A percentile compares a stretch with the other conserved stretches of the same genome.
Conservation (phyloP, 2,797 vertebrate species). For the Aselliscus stoliczkanus region DNA sequence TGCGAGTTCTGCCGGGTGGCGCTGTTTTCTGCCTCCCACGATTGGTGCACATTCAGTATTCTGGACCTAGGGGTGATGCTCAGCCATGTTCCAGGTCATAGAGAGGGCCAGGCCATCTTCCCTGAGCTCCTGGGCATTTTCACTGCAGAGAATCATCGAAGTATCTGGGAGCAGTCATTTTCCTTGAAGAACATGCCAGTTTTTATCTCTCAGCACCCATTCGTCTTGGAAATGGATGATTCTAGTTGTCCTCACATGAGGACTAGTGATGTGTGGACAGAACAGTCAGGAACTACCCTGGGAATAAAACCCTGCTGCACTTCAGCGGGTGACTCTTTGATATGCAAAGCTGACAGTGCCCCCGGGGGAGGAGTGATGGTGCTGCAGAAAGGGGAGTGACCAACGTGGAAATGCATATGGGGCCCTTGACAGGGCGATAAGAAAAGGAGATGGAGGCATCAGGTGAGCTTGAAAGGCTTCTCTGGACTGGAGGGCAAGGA, state of each 20-base stretch:
- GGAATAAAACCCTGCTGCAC: background rate
- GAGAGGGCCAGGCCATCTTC: background rate
- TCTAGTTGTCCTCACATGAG: background rate
- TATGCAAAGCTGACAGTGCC: slow-evolving; percentile 22
- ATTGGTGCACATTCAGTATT: too few relatives aligned
- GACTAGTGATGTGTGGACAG: slow-evolving; percentile 36
- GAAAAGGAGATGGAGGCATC: background rate
- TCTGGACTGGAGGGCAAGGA: background rate
- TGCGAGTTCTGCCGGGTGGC: too few relatives aligned
- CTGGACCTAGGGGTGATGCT: background rate
- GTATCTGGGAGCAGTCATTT: background rate
- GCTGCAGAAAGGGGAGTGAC: background rate
- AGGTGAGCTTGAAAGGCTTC: background rate
- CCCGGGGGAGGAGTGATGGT: background rate
- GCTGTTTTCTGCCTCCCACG: too few relatives aligned
- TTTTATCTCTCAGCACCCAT: slow-evolving; percentile 12
- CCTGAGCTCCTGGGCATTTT: background rate
- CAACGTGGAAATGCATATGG: too few relatives aligned
- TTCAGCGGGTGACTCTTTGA: background rate
- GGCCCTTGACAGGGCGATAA: background rate
- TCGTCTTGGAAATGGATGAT: slow-evolving; percentile 35
- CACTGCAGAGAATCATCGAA: background rate
- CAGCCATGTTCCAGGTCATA: background rate
- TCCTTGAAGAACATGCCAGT: background rate
- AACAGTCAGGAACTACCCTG: background rate